Percentiles rank a stretch among this genome's conserved stretches.
Conservation (phyloP, 2,797 vertebrate species). For the Triplophysa bombifrons region DNA sequence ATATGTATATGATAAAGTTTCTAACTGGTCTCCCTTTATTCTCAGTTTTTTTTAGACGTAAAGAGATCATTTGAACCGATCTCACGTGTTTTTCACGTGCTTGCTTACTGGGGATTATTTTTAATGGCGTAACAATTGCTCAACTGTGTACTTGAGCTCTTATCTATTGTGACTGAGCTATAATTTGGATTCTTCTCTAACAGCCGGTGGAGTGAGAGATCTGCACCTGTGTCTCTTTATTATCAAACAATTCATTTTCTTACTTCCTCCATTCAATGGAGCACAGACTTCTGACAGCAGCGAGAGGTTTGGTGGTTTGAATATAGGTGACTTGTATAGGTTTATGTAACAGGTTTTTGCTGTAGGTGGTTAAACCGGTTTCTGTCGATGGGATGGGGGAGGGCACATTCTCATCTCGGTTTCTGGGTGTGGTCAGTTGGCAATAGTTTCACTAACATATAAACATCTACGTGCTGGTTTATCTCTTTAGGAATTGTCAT, state of each 20-base stretch:
- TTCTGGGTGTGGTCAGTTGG: slow-evolving; percentile 73
- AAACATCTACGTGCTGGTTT: neutral
- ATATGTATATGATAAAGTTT: no score
- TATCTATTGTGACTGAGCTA: neutral
- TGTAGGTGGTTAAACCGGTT: slow-evolving; percentile 56
- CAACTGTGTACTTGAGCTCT: neutral
- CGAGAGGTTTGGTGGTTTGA: neutral
- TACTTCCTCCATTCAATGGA: neutral
- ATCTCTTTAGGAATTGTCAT: neutral
- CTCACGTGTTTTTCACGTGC: neutral
- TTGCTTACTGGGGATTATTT: neutral
- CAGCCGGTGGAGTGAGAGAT: neutral
- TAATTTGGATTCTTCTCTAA: slow-evolving; percentile 11
- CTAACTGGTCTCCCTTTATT: no score
- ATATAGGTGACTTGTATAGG: neutral
- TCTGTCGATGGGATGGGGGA: slow-evolving; percentile 52
- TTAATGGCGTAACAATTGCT: neutral
- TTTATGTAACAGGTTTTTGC: neutral
- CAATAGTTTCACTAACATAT: slow-evolving; percentile 43
- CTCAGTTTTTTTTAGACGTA: no score
- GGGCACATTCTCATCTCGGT: slow-evolving; percentile 49
- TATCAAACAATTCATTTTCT: slow-evolving; percentile 1
- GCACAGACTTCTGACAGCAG: neutral
- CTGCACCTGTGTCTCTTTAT: slow-evolving; percentile 12
- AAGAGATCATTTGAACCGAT: neutral